Evolutionary conservation across 2,113 vertebrate species (phyloP).

Genomic region (Pelecanoides urinatrix): DNA sequence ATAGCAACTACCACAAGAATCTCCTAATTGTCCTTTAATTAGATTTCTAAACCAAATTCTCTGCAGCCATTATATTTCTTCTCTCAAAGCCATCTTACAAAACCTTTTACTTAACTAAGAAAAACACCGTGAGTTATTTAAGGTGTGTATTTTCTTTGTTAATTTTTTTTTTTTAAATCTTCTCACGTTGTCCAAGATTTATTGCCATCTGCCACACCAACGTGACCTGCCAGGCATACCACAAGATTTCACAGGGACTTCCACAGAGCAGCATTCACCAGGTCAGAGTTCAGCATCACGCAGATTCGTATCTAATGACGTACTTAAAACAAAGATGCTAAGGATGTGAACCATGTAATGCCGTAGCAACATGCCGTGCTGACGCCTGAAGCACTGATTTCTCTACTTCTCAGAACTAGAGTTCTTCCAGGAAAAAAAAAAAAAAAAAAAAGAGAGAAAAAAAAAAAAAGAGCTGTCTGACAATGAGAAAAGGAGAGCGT

Average conservation of each 20-base stretch:
- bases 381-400: background rate
- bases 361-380: background rate
- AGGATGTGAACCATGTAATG: background rate
- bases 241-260: constrained; percentile 5
- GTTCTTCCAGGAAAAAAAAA: background rate
- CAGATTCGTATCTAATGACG: background rate
- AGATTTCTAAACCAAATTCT: background rate
- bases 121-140: background rate
- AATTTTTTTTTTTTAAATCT: background rate
- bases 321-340: background rate
- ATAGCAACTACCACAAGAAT: constrained; percentile 1
- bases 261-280: background rate
- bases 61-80: background rate
- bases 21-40: background rate
- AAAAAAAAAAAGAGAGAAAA: too few relatives aligned
- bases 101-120: background rate
- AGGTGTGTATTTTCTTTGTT: background rate
- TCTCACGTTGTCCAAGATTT: background rate
- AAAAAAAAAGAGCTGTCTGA: background rate
- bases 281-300: constrained; percentile 20
- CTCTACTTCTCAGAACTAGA: background rate
- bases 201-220: background rate
- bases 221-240: background rate
- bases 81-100: background rate
- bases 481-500: background rate